Evolutionary conservation across 2,888 invertebrate genomes (phyloP).

Genomic region (Liodrosophila aerea): DNA sequence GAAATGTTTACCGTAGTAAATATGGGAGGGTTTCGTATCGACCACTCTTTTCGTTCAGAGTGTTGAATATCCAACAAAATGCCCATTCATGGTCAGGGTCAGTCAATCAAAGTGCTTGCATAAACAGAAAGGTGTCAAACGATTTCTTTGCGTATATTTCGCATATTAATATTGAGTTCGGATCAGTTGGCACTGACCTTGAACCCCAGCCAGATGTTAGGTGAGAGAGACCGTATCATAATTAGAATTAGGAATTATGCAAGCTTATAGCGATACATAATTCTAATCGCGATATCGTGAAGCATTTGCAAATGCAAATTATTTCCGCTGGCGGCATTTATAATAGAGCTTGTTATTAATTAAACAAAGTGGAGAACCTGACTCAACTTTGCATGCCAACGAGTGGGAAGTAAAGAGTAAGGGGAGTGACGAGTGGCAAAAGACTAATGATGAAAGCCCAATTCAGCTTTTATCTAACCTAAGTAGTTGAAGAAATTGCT

Average conservation of each 20-base stretch:
- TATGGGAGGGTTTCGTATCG: constrained; percentile 26
- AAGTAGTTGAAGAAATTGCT: too few species aligned
- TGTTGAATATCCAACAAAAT: constrained; percentile 29
- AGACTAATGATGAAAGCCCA: too few species aligned
- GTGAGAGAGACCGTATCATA: constrained; percentile 26
- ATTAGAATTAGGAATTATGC: constrained; percentile 48
- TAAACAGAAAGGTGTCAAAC: constrained; percentile 55
- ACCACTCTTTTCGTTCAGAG: constrained; percentile 18
- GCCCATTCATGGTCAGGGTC: constrained; percentile 59
- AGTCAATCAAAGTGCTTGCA: constrained; percentile 53
- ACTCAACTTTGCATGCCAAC: neutral
- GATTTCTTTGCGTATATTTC: constrained; percentile 16
- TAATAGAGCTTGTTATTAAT: constrained; percentile 6
- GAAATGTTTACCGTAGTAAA: constrained; percentile 50
- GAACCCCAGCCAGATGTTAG: constrained; percentile 29
- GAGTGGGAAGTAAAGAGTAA: constrained; percentile 1
- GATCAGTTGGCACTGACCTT: constrained; percentile 26
- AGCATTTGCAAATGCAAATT: constrained; percentile 51
- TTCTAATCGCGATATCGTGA: constrained; percentile 31
- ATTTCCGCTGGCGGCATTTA: constrained; percentile 49
- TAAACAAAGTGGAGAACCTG: neutral
- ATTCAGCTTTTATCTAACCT: too few species aligned
- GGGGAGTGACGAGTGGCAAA: too few species aligned
- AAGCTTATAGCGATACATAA: constrained; percentile 17
- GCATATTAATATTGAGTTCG: constrained; percentile 35